A percentile compares a stretch with the other conserved stretches of the same genome.
These are phyloP conservation scores for Hiodon alosoides DNA, from an alignment of 2,113 vertebrate genomes.

Conservation along the genomic window DNA sequence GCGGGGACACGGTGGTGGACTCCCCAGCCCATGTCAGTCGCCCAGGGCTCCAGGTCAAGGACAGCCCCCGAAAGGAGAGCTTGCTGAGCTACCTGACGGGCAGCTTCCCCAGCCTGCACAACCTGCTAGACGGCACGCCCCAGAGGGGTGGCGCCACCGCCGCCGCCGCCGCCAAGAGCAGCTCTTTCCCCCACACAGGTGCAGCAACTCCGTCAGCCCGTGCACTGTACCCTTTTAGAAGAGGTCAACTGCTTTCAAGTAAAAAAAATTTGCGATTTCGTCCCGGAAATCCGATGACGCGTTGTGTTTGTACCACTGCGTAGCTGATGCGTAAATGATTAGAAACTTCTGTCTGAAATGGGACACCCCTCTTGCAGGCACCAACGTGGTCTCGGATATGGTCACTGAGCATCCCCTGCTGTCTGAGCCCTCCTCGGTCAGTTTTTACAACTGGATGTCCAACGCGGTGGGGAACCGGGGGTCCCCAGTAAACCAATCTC, in stretches of 20 bases:
- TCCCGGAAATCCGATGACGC: neutral
- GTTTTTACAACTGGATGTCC: conserved; percentile 99
- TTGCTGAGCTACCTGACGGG: conserved; percentile 92
- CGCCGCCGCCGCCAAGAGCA: conserved; percentile 72
- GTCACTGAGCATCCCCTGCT: conserved; percentile 90
- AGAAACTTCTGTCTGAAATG: neutral
- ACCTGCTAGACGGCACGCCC: conserved; percentile 90
- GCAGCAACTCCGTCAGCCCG: conserved; percentile 2
- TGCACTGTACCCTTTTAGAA: conserved; percentile 2
- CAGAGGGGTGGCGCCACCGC: conserved; percentile 67
- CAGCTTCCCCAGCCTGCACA: conserved; percentile 93
- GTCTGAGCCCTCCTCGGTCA: conserved; percentile 88
- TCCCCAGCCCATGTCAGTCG: conserved; percentile 86
- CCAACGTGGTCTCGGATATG: conserved; percentile 79
- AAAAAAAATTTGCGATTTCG: too few species aligned
- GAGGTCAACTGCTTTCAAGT: too few species aligned
- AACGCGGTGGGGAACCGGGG: conserved; percentile 89
- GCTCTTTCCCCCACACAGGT: conserved; percentile 90
- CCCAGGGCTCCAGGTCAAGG: conserved; percentile 66
- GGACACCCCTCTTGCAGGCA: conserved; percentile 56
- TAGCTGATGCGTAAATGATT: neutral
- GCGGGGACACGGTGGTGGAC: conserved; percentile 92
- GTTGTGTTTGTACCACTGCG: too few species aligned
- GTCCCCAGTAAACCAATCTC: conserved; percentile 75
- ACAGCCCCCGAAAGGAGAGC: conserved; percentile 93